phyloP scores from a whole-genome alignment of 2,113 vertebrate species.

The Panthera leo region DNA sequence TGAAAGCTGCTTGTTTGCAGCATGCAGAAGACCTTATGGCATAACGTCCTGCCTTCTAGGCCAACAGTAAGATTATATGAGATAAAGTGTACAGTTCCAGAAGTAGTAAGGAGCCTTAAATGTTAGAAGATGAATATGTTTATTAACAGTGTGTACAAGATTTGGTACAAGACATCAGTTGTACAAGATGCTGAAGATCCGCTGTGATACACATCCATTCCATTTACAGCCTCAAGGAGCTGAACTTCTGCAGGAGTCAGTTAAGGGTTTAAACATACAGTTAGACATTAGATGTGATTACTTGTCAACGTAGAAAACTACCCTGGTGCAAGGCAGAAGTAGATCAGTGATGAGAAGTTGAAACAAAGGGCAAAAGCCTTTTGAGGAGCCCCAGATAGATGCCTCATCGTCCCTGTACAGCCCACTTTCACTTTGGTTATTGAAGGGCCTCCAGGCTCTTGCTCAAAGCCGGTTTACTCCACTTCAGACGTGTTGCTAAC shows the following conservation, averaged over 20 bases:
- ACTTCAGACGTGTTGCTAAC: not conserved
- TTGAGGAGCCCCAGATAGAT: not conserved
- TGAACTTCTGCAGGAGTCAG: conserved; percentile 34
- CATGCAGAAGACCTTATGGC: accelerated
- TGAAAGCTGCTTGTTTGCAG: not conserved
- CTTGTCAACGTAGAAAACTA: not conserved
- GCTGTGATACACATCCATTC: not conserved
- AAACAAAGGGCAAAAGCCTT: not conserved
- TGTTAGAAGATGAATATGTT: not conserved
- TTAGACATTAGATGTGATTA: conserved; percentile 18
- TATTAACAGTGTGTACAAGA: not conserved
- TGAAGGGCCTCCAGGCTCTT: not conserved
- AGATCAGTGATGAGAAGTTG: not conserved
- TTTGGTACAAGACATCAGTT: not conserved
- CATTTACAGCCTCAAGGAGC: not conserved
- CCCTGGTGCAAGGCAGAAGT: not conserved
- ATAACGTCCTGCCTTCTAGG: not conserved
- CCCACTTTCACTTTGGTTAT: not conserved
- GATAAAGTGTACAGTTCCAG: too few relatives aligned
- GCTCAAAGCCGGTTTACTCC: not conserved
- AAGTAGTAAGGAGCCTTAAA: not conserved
- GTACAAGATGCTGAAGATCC: not conserved
- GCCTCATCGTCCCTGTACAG: not conserved
- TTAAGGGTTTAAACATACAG: conserved; percentile 30
- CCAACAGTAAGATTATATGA: not conserved